phyloP scores from a whole-genome alignment of 2,113 vertebrate species.

The Apaloderma vittatum region DNA sequence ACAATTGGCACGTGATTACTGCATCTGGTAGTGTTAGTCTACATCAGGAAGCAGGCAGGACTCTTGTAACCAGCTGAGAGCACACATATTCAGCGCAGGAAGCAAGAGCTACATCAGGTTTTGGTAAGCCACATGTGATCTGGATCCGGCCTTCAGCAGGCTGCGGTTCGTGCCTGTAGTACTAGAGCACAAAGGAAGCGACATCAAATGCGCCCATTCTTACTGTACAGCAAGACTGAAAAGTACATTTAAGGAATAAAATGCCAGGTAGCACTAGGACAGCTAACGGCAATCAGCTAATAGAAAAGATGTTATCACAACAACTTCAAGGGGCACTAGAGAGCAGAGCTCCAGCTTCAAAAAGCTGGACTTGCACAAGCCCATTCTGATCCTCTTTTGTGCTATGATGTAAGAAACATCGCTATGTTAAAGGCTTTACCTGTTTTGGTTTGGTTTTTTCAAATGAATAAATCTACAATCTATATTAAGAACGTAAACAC shows the following conservation, averaged over 20 bases:
- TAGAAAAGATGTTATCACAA: neutral
- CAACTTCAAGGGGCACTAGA: neutral
- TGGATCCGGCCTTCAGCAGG: neutral
- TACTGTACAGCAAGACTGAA: neutral
- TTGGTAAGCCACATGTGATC: neutral
- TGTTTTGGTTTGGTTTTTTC: neutral
- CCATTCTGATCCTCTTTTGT: neutral
- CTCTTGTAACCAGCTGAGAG: accelerated
- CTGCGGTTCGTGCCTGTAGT: accelerated
- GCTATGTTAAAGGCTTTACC: neutral
- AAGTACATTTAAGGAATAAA: neutral
- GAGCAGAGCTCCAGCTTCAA: neutral
- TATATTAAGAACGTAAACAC: neutral
- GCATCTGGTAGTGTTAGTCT: neutral
- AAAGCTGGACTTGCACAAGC: neutral
- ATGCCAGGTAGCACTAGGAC: neutral
- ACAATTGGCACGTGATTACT: neutral
- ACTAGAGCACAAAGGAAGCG: neutral
- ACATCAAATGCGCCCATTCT: neutral
- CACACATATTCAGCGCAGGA: accelerated
- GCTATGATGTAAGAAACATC: neutral
- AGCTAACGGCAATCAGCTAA: neutral
- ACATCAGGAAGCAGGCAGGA: neutral
- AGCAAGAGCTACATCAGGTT: neutral
- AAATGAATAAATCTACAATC: neutral